Evolutionary conservation across 2,888 invertebrate species (phyloP).

Genomic region (Salticus scenicus): DNA sequence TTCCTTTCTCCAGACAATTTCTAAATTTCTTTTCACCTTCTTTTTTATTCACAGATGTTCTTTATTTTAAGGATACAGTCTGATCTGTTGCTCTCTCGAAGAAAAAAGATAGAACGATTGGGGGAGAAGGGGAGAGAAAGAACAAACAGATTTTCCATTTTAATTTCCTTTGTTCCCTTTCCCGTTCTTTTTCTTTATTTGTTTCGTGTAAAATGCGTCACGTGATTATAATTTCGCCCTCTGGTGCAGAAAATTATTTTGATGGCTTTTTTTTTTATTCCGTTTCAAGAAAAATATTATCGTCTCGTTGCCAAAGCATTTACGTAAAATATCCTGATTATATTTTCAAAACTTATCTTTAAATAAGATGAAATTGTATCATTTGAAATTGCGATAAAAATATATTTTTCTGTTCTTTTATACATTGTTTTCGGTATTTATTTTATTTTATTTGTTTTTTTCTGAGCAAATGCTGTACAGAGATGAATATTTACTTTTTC

Average conservation of each 20-base stretch:
- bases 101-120: too few species aligned
- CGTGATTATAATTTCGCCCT: constrained; percentile 12
- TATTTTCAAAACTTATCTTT: background rate
- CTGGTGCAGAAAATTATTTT: constrained; percentile 6
- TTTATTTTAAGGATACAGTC: background rate
- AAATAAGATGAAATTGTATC: background rate
- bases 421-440: background rate
- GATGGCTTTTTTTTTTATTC: background rate
- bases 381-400: constrained; percentile 11
- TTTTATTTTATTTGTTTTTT: too few species aligned
- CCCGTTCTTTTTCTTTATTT: background rate
- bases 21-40: background rate
- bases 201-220: background rate
- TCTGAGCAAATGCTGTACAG: too few species aligned
- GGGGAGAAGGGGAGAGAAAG: background rate
- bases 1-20: background rate
- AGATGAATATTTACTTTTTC: too few species aligned
- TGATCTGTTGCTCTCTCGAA: background rate
- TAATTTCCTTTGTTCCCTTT: background rate
- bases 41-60: constrained; percentile 3
- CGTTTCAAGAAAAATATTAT: constrained; percentile 3
- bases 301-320: constrained; percentile 5
- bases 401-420: background rate
- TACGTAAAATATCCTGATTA: constrained; percentile 11
- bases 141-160: constrained; percentile 11